phyloP scores from a whole-genome alignment of 1,140 invertebrate species.

The Drosophila lowei region DNA sequence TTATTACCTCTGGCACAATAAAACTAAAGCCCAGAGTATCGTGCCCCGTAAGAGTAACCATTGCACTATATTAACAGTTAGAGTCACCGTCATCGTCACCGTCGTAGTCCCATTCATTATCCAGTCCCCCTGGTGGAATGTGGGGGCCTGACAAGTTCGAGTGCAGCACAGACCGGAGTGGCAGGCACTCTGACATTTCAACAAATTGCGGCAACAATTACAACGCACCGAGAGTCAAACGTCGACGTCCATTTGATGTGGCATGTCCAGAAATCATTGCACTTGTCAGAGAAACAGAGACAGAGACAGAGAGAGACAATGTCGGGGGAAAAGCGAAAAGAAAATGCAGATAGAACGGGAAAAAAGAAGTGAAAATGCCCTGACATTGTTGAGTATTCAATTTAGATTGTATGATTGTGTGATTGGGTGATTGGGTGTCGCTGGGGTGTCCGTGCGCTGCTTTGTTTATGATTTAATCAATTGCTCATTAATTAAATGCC shows the following conservation, averaged over 20 bases:
- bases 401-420: constrained; percentile 46
- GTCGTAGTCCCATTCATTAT: constrained; percentile 24
- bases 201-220: constrained; percentile 76
- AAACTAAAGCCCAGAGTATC: no score
- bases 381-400: constrained; percentile 46
- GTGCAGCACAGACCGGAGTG: constrained; percentile 36
- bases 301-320: constrained; percentile 8
- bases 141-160: constrained; percentile 44
- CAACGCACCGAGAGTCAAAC: constrained; percentile 54
- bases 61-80: no score
- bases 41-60: no score
- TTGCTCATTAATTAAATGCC: constrained; percentile 78
- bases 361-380: constrained; percentile 18
- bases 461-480: constrained; percentile 80
- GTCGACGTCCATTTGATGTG: constrained; percentile 20
- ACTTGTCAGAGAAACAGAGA: constrained; percentile 47
- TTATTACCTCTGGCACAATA: no score
- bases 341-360: neutral
- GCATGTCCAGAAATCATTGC: constrained; percentile 66
- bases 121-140: constrained; percentile 5
- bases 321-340: constrained; percentile 14
- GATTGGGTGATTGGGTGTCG: neutral
- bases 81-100: constrained; percentile 2
- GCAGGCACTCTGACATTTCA: constrained; percentile 58
- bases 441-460: constrained; percentile 11